phyloP scores from a whole-genome alignment of 2,797 vertebrate species.

The Notamacropus eugenii region DNA sequence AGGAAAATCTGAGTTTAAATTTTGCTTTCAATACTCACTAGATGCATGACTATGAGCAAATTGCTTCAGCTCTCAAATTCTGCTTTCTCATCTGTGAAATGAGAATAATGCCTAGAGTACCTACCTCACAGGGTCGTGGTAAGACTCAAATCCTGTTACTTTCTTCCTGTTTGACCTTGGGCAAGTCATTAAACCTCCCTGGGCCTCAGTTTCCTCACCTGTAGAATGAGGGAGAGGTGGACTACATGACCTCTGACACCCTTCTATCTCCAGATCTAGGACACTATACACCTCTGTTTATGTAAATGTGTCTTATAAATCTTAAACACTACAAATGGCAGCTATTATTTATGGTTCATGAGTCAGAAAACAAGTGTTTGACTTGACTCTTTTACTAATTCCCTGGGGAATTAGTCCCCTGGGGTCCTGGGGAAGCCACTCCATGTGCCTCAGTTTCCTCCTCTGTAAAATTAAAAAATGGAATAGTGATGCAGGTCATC shows the following conservation, averaged over 20 bases:
- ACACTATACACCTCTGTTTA: background rate
- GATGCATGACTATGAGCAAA: background rate
- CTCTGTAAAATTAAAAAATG: background rate
- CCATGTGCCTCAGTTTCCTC: background rate
- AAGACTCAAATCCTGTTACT: background rate
- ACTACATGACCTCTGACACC: background rate
- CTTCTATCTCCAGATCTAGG: background rate
- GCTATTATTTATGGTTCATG: background rate
- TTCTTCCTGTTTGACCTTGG: background rate
- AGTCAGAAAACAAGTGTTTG: background rate
- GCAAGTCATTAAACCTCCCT: background rate
- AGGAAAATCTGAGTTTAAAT: background rate
- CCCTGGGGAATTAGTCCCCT: background rate
- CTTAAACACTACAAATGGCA: background rate
- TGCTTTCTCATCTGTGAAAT: background rate
- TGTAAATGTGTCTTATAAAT: background rate
- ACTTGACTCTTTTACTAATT: background rate
- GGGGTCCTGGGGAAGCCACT: background rate
- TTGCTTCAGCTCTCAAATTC: background rate
- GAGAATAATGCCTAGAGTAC: background rate
- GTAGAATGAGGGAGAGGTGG: background rate
- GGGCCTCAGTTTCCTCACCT: background rate
- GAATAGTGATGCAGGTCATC: background rate
- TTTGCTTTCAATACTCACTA: background rate
- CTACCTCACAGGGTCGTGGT: background rate